Evolutionary conservation across 2,113 vertebrate species (phyloP).

Genomic region (Nycticryphes semicollaris): DNA sequence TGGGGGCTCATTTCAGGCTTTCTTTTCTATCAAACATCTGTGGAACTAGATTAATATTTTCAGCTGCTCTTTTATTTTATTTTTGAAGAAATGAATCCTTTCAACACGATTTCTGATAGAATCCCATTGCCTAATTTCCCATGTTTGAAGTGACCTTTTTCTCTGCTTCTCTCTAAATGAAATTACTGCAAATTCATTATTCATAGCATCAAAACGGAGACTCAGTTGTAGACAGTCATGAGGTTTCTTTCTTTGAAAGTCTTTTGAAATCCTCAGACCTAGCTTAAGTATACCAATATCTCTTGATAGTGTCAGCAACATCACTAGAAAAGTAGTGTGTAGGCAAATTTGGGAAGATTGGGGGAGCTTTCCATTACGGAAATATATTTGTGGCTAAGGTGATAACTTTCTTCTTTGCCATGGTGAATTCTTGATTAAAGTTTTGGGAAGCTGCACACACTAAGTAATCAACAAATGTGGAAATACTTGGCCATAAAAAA

Average conservation of each 20-base stretch:
- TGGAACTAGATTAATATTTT: conserved; percentile 21
- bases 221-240: background rate
- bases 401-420: background rate
- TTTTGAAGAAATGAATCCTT: background rate
- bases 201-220: conserved; percentile 1
- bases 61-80: background rate
- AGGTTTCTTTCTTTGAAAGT: conserved; percentile 3
- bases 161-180: conserved; percentile 4
- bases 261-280: background rate
- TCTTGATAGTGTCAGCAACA: background rate
- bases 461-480: background rate
- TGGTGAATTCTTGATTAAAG: background rate
- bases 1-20: background rate
- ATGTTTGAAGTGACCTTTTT: conserved; percentile 44
- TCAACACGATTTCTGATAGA: conserved; percentile 28
- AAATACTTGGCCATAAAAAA: background rate
- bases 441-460: background rate
- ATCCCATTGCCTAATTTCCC: conserved; percentile 12
- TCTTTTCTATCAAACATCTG: background rate
- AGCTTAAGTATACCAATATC: background rate
- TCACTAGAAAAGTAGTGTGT: background rate
- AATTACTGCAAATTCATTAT: conserved; percentile 55
- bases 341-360: background rate
- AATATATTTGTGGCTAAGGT: background rate
- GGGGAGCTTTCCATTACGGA: accelerated